phyloP scores from a whole-genome alignment of 2,113 vertebrate species.

The Oxyura jamaicensis region DNA sequence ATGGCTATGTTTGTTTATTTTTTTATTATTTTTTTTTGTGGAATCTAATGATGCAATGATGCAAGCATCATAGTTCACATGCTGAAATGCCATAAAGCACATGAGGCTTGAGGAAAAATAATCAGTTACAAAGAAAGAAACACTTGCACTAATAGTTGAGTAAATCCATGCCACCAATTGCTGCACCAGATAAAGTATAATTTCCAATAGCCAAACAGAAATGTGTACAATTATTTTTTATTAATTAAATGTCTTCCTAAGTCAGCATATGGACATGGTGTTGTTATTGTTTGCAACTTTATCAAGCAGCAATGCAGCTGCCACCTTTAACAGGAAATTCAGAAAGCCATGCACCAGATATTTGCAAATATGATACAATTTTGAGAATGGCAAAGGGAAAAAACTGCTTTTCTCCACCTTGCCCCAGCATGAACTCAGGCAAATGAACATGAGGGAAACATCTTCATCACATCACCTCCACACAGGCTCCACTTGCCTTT shows the following conservation, averaged over 20 bases:
- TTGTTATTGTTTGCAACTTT: neutral
- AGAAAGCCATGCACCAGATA: neutral
- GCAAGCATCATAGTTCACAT: neutral
- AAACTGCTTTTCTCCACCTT: neutral
- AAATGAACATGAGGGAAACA: rapidly evolving
- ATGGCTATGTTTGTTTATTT: neutral
- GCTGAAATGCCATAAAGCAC: neutral
- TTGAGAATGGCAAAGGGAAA: neutral
- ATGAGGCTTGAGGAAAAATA: neutral
- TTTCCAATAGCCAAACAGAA: neutral
- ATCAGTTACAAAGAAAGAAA: neutral
- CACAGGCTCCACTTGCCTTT: neutral
- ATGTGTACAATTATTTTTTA: neutral
- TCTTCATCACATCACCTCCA: rapidly evolving
- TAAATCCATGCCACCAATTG: neutral
- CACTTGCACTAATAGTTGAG: neutral
- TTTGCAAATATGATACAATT: neutral
- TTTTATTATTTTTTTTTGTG: neutral
- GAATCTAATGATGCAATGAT: neutral
- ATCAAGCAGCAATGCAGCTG: neutral
- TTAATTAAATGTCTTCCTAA: neutral
- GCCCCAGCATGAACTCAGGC: neutral
- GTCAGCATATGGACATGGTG: neutral
- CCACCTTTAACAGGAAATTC: neutral
- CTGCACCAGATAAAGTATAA: neutral